Evolutionary conservation across 2,888 invertebrate genomes (phyloP).

Genomic region (Agrochola lychnidis): DNA sequence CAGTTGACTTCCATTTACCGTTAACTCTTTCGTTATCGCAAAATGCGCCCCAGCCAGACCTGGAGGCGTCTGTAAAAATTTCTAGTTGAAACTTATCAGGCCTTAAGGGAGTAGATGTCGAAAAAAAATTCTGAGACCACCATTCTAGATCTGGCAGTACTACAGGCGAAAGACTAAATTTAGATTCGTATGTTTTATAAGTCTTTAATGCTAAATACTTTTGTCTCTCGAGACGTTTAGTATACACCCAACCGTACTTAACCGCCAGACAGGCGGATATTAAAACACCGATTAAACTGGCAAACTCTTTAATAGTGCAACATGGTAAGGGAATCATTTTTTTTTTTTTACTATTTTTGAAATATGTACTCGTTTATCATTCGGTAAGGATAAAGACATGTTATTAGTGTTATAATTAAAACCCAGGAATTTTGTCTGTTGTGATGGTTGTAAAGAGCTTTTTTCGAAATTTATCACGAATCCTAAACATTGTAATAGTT

Average conservation of each 20-base stretch:
- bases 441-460: background rate
- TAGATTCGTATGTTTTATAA: background rate
- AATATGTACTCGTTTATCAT: background rate
- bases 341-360: background rate
- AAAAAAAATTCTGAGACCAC: background rate
- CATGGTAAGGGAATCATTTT: background rate
- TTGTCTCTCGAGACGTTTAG: slow-evolving; percentile 1
- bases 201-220: background rate
- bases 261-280: background rate
- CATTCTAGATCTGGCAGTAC: background rate
- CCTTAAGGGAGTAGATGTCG: background rate
- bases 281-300: background rate
- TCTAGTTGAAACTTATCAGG: background rate
- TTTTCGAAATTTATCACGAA: background rate
- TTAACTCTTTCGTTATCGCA: background rate
- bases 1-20: background rate
- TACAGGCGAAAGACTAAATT: background rate
- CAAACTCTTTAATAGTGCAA: slow-evolving; percentile 1
- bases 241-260: slow-evolving; percentile 1
- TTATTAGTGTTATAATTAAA: too few species aligned
- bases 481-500: background rate
- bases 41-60: background rate
- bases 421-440: too few species aligned
- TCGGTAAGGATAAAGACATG: background rate
- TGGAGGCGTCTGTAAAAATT: background rate